phyloP scores from a whole-genome alignment of 37 sponge, comb jelly and placozoan genomes.

The Petrosia ficiformis region DNA sequence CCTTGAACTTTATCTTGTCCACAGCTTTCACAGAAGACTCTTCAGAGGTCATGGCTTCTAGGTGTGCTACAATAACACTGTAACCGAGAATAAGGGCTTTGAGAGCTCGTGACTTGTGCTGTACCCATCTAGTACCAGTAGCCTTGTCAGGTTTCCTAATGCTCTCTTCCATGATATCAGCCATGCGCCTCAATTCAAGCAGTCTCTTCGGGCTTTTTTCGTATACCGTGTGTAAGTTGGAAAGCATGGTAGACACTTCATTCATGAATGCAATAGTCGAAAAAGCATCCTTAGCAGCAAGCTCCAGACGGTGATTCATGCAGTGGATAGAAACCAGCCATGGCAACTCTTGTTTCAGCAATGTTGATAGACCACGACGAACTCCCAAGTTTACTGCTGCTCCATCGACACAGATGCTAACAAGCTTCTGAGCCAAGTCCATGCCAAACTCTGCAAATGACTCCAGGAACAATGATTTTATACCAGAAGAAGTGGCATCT shows the following conservation, averaged over 20 bases:
- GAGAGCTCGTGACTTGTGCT: too few species aligned
- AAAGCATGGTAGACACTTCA: conserved; percentile 23
- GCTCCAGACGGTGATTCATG: too few species aligned
- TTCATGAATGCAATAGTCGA: conserved; percentile 17
- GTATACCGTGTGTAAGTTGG: conserved; percentile 9
- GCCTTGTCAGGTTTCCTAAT: too few species aligned
- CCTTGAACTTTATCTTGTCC: too few species aligned
- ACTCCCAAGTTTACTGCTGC: conserved; percentile 36
- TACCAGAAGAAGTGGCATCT: conserved; percentile 25
- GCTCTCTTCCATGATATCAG: conserved; percentile 5
- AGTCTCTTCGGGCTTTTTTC: conserved; percentile 24
- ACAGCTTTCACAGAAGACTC: too few species aligned
- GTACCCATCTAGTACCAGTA: too few species aligned
- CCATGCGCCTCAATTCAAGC: conserved; percentile 2
- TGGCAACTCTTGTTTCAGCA: conserved; percentile 22
- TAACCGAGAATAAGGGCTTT: too few species aligned
- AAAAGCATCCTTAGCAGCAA: too few species aligned
- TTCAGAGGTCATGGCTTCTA: too few species aligned
- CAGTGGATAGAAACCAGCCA: too few species aligned
- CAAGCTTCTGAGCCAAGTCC: conserved; percentile 15
- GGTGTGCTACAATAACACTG: too few species aligned
- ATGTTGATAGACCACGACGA: conserved; percentile 22
- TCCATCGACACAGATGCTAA: conserved; percentile 38
- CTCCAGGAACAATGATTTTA: conserved; percentile 8
- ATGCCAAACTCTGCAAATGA: conserved; percentile 14